Conservation (phyloP, 2,888 invertebrate genomes). For the Pyrrhosoma nymphula region DNA sequence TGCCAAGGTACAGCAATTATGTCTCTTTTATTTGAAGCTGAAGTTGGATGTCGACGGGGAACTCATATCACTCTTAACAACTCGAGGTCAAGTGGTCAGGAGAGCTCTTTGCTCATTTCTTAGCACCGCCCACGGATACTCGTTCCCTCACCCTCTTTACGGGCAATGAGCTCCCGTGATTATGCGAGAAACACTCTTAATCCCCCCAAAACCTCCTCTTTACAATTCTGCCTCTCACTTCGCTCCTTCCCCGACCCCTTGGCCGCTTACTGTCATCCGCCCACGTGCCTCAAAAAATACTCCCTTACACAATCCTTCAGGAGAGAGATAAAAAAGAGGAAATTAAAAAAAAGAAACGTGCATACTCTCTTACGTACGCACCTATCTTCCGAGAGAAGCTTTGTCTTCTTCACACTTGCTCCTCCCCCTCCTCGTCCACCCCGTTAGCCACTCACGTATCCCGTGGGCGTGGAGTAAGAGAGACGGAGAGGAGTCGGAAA, state of each 20-base stretch:
- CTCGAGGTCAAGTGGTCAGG: slow-evolving; percentile 20
- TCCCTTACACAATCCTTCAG: not conserved
- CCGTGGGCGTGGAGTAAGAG: not conserved
- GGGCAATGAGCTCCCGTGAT: slow-evolving; percentile 46
- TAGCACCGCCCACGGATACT: not conserved
- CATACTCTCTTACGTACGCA: not conserved
- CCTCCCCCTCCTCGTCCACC: not conserved
- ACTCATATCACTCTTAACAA: not conserved
- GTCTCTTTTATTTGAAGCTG: no score
- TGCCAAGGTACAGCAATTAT: no score
- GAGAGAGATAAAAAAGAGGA: not conserved
- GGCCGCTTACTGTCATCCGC: not conserved
- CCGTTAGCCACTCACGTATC: not conserved
- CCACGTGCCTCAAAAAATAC: not conserved
- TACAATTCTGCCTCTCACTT: not conserved
- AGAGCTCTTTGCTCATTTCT: slow-evolving; percentile 13
- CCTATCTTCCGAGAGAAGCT: not conserved
- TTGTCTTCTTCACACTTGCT: not conserved
- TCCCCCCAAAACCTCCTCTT: not conserved
- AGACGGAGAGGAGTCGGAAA: not conserved
- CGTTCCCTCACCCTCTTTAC: no score
- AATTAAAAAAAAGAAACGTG: not conserved
- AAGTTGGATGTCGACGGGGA: no score
- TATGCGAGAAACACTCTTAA: not conserved
- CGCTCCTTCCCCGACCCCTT: not conserved